Evolutionary conservation across 2,113 vertebrate species (phyloP).

Genomic region (Silurus asotus): DNA sequence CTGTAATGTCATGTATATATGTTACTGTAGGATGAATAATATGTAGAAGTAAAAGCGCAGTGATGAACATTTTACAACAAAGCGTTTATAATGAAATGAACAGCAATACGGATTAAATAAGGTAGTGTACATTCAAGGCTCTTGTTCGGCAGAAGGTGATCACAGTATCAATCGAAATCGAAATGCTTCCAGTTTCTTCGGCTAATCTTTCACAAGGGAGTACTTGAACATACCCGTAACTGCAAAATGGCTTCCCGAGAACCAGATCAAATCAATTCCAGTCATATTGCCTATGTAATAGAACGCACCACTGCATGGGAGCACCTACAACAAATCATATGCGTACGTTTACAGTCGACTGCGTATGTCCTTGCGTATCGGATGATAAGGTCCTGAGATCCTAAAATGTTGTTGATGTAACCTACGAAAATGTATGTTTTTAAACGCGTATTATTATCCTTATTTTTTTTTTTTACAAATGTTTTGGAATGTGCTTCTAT

Average conservation of each 20-base stretch:
- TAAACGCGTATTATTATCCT: too few species aligned
- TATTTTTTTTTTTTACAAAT: neutral
- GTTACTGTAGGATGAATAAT: too few species aligned
- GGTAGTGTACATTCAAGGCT: neutral
- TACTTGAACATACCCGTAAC: neutral
- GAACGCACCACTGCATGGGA: neutral
- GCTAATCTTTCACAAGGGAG: slow-evolving; percentile 10
- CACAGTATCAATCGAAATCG: neutral
- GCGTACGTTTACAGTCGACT: neutral
- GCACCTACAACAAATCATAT: neutral
- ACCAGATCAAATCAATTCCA: neutral
- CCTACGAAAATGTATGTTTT: too few species aligned
- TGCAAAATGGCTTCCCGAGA: neutral
- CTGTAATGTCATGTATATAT: neutral
- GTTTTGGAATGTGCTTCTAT: neutral
- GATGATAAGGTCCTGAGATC: neutral
- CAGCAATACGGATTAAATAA: neutral
- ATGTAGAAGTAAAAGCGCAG: neutral
- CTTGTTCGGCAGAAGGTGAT: neutral
- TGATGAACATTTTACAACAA: neutral
- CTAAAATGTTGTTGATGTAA: too few species aligned
- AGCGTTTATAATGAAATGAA: neutral
- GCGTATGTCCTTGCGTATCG: neutral
- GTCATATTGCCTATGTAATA: neutral
- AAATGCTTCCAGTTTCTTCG: slow-evolving; percentile 3